phyloP scores from a whole-genome alignment of 2,113 vertebrate species.

The Nothoprocta perdicaria region DNA sequence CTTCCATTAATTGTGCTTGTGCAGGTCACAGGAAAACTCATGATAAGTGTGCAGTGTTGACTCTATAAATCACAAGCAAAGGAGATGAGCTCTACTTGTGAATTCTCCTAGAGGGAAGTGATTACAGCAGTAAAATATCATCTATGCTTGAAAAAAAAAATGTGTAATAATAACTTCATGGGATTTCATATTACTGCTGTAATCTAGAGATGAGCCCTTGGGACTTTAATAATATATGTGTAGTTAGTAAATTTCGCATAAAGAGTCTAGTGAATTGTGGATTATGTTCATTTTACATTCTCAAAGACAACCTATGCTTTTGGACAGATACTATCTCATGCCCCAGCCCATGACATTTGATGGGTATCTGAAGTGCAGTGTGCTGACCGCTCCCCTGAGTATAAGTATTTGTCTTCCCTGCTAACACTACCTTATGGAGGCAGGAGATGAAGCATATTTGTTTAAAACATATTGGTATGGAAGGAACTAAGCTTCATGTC shows the following conservation, averaged over 20 bases:
- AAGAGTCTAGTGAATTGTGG: background rate
- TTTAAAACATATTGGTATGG: background rate
- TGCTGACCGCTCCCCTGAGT: background rate
- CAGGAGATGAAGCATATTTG: background rate
- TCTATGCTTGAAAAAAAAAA: conserved; percentile 26
- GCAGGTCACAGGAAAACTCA: conserved; percentile 18
- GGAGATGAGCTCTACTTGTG: conserved; percentile 4
- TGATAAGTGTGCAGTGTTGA: background rate
- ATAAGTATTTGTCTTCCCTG: background rate
- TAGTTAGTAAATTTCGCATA: conserved; percentile 46
- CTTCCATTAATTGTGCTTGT: conserved; percentile 61
- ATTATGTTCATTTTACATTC: conserved; percentile 29
- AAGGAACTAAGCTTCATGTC: background rate
- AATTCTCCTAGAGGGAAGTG: background rate
- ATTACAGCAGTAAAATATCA: conserved; percentile 33
- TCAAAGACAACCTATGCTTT: background rate
- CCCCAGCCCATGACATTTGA: background rate
- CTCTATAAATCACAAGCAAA: conserved; percentile 34
- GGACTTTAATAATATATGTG: conserved; percentile 33
- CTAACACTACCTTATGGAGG: background rate
- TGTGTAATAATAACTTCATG: background rate
- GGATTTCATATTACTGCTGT: conserved; percentile 25
- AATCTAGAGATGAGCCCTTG: conserved; percentile 37
- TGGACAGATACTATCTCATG: background rate
- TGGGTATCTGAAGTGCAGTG: accelerated